Percentiles rank a stretch among this genome's conserved stretches.
Evolutionary conservation across 2,888 invertebrate genomes (phyloP).

Genomic region (Erebia palarica): DNA sequence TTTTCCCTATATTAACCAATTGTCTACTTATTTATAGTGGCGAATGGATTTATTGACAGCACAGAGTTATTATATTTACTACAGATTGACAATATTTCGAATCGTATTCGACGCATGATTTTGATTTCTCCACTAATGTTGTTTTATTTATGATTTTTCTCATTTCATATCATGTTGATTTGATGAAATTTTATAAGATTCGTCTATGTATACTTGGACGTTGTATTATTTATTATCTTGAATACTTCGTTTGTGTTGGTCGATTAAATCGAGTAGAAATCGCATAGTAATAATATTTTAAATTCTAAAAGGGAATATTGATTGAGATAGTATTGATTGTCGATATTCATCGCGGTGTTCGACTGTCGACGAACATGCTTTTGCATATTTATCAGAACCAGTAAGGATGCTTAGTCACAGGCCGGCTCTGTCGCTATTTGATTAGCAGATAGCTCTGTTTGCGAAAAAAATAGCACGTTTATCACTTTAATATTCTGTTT

Average conservation of each 20-base stretch:
- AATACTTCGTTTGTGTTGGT: neutral
- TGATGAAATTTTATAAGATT: conserved; percentile 1
- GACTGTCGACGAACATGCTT: conserved; percentile 31
- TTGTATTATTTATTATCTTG: neutral
- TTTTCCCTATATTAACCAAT: conserved; percentile 18
- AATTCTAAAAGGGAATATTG: conserved; percentile 34
- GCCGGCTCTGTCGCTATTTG: conserved; percentile 54
- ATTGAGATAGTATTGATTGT: conserved; percentile 36
- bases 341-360: conserved; percentile 35
- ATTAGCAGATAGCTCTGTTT: conserved; percentile 57
- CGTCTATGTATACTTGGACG: too few species aligned
- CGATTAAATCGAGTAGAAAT: neutral
- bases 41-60: neutral
- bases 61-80: too few species aligned
- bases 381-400: conserved; percentile 41
- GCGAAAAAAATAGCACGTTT: conserved; percentile 44
- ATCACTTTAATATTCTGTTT: conserved; percentile 35
- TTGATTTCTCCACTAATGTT: conserved; percentile 1
- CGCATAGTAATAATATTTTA: neutral
- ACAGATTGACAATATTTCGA: neutral
- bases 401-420: conserved; percentile 34
- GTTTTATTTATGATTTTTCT: neutral
- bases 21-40: conserved; percentile 4
- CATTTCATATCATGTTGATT: neutral
- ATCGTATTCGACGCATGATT: neutral